Conservation (phyloP, 2,888 invertebrate species). For the Harpagoxenus sublaevis region DNA sequence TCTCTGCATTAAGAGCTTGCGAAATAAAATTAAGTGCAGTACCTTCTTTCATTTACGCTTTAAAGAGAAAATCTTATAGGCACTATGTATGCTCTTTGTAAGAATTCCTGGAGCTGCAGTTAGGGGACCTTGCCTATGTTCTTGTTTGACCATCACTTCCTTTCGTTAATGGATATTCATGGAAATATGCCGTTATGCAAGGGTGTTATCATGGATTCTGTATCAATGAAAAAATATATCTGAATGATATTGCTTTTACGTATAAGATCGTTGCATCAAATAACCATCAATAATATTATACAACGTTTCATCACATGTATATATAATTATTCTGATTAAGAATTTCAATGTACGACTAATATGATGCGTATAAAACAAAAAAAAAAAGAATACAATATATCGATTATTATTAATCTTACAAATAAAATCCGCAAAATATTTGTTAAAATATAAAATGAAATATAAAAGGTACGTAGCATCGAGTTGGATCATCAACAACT, state of each 20-base stretch:
- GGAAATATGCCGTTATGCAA: conserved; percentile 18
- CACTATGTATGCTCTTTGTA: conserved; percentile 40
- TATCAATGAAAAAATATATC: conserved; percentile 6
- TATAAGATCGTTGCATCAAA: neutral
- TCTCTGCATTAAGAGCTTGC: neutral
- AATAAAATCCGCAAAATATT: neutral
- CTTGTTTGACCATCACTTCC: conserved; percentile 18
- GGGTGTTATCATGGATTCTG: conserved; percentile 8
- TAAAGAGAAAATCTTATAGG: neutral
- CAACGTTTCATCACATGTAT: neutral
- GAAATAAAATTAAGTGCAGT: neutral
- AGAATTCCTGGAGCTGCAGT: conserved; percentile 42
- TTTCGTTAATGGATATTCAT: conserved; percentile 33
- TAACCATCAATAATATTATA: neutral
- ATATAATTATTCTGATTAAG: neutral
- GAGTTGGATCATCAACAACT: conserved; percentile 12
- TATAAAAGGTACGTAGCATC: neutral
- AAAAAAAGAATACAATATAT: neutral
- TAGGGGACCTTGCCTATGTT: conserved; percentile 7
- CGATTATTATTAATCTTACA: neutral
- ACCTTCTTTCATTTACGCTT: conserved; percentile 3
- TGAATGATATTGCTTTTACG: neutral
- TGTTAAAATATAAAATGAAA: conserved; percentile 3
- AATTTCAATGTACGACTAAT: neutral
- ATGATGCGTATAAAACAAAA: neutral